These are phyloP conservation scores for Galerucella nymphaeae DNA, from an alignment of 2,888 invertebrate genomes.

Conservation along the genomic window DNA sequence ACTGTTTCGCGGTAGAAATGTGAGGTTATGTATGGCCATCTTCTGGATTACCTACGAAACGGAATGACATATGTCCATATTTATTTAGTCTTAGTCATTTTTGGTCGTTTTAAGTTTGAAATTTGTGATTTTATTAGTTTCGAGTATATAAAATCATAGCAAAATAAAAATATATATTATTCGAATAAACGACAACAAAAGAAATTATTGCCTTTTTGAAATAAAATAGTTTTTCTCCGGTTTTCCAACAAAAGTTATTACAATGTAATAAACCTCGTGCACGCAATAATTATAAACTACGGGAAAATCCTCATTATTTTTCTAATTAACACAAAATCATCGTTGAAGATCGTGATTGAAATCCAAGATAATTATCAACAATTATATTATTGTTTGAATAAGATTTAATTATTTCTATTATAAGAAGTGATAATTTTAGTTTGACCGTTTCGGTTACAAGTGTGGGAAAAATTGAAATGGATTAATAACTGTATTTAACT, in stretches of 20 bases:
- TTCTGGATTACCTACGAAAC: slow-evolving; percentile 3
- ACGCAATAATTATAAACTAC: background rate
- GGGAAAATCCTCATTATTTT: background rate
- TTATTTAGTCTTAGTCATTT: background rate
- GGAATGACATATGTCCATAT: background rate
- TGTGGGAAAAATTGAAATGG: slow-evolving; percentile 16
- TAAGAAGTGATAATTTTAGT: slow-evolving; percentile 29
- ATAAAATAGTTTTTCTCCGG: background rate
- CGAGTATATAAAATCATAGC: too few relatives aligned
- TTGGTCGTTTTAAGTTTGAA: too few relatives aligned
- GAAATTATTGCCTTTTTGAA: too few relatives aligned
- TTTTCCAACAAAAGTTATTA: background rate
- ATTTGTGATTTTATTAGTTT: too few relatives aligned
- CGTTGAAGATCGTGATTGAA: slow-evolving; percentile 2
- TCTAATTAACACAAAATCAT: slow-evolving; percentile 8
- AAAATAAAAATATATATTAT: too few relatives aligned
- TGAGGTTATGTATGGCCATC: slow-evolving; percentile 30
- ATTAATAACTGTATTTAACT: slow-evolving; percentile 14
- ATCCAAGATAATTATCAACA: slow-evolving; percentile 19
- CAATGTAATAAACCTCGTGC: background rate
- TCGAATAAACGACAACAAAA: too few relatives aligned
- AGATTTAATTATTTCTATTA: slow-evolving; percentile 32
- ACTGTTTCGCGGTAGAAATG: slow-evolving; percentile 18
- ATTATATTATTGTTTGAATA: slow-evolving; percentile 25
- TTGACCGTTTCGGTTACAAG: slow-evolving; percentile 18